These are phyloP conservation scores for Sinocyclocheilus rhinocerous DNA, from an alignment of 2,113 vertebrate genomes.

Conservation along the genomic window DNA sequence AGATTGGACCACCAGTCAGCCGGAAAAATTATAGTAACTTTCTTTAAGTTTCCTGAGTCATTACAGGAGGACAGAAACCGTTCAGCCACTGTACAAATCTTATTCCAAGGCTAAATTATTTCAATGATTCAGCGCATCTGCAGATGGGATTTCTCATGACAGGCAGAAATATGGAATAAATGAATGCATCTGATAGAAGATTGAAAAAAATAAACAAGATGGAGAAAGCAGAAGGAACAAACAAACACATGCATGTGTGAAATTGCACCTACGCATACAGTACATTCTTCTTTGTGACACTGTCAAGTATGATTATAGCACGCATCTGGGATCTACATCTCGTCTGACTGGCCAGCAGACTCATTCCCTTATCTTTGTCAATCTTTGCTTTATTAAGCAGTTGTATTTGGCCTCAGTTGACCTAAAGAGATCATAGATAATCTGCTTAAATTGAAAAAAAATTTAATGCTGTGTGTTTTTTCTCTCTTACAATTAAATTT, in stretches of 20 bases:
- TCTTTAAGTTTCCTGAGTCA: neutral
- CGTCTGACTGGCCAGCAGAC: neutral
- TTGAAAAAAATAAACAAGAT: neutral
- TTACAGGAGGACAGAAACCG: neutral
- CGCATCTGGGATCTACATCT: neutral
- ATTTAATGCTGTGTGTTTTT: neutral
- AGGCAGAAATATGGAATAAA: constrained; percentile 2
- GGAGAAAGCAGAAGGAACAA: neutral
- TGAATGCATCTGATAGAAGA: neutral
- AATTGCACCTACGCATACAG: neutral
- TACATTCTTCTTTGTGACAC: neutral
- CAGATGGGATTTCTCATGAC: constrained; percentile 14
- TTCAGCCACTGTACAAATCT: constrained; percentile 1
- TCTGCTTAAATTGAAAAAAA: constrained; percentile 29
- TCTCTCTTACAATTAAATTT: neutral
- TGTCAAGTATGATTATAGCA: neutral
- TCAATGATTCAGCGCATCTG: neutral
- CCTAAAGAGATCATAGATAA: constrained; percentile 28
- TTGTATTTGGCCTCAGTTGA: constrained; percentile 26
- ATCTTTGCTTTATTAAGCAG: constrained; percentile 35
- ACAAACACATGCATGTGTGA: neutral
- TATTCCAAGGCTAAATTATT: constrained; percentile 27
- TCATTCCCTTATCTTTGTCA: constrained; percentile 10
- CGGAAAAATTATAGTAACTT: neutral
- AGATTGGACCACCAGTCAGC: neutral